Evolutionary conservation across 2,113 vertebrate genomes (phyloP).

Genomic region (Coracopsis vasa): DNA sequence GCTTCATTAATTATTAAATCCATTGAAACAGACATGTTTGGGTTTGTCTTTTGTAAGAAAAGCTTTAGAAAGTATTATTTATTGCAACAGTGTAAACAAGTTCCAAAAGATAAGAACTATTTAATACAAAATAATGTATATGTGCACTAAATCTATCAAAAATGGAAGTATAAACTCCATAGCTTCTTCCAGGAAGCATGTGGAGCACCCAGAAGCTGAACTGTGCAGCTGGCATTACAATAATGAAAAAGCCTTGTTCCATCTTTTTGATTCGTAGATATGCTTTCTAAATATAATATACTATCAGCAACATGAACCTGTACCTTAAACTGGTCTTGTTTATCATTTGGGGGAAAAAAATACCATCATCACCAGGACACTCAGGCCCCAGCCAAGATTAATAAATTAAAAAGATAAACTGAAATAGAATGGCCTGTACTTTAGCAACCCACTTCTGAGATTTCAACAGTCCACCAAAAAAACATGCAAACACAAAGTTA

Average conservation of each 20-base stretch:
- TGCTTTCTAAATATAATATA: conserved; percentile 44
- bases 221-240: conserved; percentile 20
- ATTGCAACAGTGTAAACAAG: background rate
- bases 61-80: background rate
- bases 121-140: background rate
- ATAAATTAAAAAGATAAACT: conserved; percentile 61
- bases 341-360: background rate
- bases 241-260: conserved; percentile 19
- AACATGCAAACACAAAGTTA: conserved; percentile 15
- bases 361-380: conserved; percentile 29
- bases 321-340: conserved; percentile 17
- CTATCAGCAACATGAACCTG: conserved; percentile 25
- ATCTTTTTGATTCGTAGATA: conserved; percentile 23
- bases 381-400: conserved; percentile 44
- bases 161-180: conserved; percentile 50
- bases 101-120: background rate
- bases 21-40: background rate
- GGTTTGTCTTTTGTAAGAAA: background rate
- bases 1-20: background rate
- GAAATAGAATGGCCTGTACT: conserved; percentile 56
- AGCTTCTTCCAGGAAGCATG: conserved; percentile 31
- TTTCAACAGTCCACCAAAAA: background rate
- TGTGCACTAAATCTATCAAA: background rate
- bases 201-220: conserved; percentile 38
- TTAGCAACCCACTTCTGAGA: conserved; percentile 32